Base-by-base conservation (phyloP, 2,113 vertebrate species). In the Sceloporus undulatus region DNA sequence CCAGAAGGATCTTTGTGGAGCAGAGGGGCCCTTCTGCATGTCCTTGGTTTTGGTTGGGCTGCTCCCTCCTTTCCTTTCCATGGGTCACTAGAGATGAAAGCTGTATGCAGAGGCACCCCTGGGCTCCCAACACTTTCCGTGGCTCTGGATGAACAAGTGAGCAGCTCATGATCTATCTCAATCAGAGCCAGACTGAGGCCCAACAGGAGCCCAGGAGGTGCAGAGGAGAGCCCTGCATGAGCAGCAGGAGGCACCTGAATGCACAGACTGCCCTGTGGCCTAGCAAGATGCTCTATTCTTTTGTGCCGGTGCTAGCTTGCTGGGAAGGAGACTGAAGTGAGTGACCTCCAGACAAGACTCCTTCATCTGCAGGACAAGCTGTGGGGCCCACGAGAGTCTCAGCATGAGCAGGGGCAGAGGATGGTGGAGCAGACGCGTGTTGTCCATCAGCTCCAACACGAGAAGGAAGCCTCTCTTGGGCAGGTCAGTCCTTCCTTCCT, bases 351-450 rank as follows among this genome's bases (percentile, higher is more conserved):
- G 78, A 92, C 85, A 87, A 92, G 93, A 87, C 71, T 93, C 87
- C 81, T 89, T 91, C 92, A 79, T 70, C 70, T 95, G 75, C 85
- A 92, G 54, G 87, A 29, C n/a, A 92, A 96, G 81, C 90, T 95
- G 90, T 94, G 90, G 38, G 87, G 87, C 91, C 88, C 95, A 25
- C 92, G 83, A 74, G 91, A 93, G 54, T 89, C 78, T 84, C 96
- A 95, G 79, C 92, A 92, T 68, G 92, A 90, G 52, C 91, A 68
- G 85, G 94, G 94, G 76, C 91, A 90, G 74, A 90, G 78, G 42
- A 83, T 95, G 74, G 71, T 95, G 85, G 91, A 95, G 54, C 94
- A 84, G 83, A 91, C 94, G 76, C 93, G 93, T 54, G 88, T 75
- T 79, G 84, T 42, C 1, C 79, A 65, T 19, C 87, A 86, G 56